Base-by-base conservation (phyloP, 2,113 vertebrate species). In the Cepphus grylle region DNA sequence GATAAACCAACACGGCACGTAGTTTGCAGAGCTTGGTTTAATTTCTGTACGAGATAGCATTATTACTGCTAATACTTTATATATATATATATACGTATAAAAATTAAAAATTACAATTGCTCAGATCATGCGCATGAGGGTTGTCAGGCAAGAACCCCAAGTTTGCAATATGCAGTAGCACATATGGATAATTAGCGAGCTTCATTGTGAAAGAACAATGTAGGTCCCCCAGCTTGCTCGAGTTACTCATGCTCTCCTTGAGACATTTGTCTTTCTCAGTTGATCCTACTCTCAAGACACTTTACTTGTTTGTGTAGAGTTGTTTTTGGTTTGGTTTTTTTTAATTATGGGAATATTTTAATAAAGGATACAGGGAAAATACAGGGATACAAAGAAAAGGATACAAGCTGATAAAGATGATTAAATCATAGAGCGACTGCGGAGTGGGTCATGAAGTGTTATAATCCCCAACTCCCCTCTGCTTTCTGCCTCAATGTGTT, bases 401-500 rank as follows among this genome's bases (percentile, higher is more conserved):
- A 95, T 95, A 90, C 97, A 97, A 96, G 96, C 96, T 95, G 97
- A 97, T 97, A 96, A 95, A 97, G 95, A 96, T 97, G 97, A 97
- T 97, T 96, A 97, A 97, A 97, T 95, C 97, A 97, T 93, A 90
- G 93, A 96, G 85, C 50, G 0, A 96, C 94, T 97, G 96, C 3
- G 0, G 97, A 94, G 95, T 88, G 91, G 96, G 96, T 97, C 97
- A 97, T 97, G 97, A 97, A 97, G 95, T 97, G 97, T 97, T 97
- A 97, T 96, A 97, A 97, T 97, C 96, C 96, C 95, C 94, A 96
- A 96, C 97, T 97, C 95, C 97, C 96, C 97, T 97, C 96, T 97
- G 96, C 96, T 97, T 97, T 96, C 96, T 96, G 97, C 96, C 94
- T 97, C 97, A 95, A 97, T 94, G 93, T 94, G 97, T 97, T 97